Conservation (phyloP, 2,888 invertebrate species). For the Unio delphinus region DNA sequence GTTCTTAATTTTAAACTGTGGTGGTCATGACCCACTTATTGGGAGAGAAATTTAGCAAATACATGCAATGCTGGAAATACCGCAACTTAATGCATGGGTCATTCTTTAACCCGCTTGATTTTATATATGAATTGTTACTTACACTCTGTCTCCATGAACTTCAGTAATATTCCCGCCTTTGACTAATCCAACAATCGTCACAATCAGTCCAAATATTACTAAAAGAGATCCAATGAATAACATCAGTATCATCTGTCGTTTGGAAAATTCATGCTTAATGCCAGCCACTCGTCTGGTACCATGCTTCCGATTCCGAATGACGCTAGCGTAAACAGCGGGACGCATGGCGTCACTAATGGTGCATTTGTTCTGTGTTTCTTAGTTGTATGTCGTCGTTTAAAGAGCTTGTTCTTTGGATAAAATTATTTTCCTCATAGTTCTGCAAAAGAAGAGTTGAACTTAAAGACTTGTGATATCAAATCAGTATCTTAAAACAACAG, state of each 20-base stretch:
- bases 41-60: too few species aligned
- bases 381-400: too few species aligned
- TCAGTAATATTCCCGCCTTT: conserved; percentile 24
- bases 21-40: too few species aligned
- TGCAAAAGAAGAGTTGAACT: too few species aligned
- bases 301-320: conserved; percentile 50
- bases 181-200: conserved; percentile 54
- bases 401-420: too few species aligned
- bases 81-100: too few species aligned
- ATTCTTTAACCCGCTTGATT: too few species aligned
- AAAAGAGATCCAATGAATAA: conserved; percentile 48
- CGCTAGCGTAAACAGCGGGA: conserved; percentile 60
- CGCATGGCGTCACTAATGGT: conserved; percentile 40
- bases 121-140: conserved; percentile 16
- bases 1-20: too few species aligned
- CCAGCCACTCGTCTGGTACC: conserved; percentile 30
- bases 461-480: too few species aligned
- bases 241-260: conserved; percentile 49
- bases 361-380: neutral
- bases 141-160: conserved; percentile 44
- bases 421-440: too few species aligned
- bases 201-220: conserved; percentile 54
- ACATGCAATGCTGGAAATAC: too few species aligned
- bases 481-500: too few species aligned
- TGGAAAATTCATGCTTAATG: conserved; percentile 50